A percentile compares a stretch with the other conserved stretches of the same genome.
Evolutionary conservation across 2,797 vertebrate species (phyloP).

Genomic region (Sebastes goodei): DNA sequence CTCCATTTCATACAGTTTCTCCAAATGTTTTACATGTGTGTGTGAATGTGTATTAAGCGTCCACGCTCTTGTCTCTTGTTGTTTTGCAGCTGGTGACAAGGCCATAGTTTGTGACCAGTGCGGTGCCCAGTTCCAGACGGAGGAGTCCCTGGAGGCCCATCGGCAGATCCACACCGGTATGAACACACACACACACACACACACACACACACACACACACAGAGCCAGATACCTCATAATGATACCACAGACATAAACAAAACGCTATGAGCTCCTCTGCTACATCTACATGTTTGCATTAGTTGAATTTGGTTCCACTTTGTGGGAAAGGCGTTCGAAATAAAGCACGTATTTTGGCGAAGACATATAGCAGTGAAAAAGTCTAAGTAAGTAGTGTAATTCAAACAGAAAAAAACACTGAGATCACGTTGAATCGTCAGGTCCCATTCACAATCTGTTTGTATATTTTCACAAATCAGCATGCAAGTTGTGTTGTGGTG

Average conservation of each 20-base stretch:
- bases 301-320: background rate
- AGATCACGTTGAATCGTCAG: background rate
- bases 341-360: background rate
- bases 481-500: background rate
- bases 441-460: constrained; percentile 2
- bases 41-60: background rate
- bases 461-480: constrained; percentile 12
- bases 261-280: constrained; percentile 9
- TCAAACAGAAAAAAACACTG: background rate
- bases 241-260: constrained; percentile 9
- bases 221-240: constrained; percentile 8
- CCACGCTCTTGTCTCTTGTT: constrained; percentile 44
- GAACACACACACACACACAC: constrained; percentile 42
- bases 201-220: constrained; percentile 6
- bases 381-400: background rate
- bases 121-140: constrained; percentile 96
- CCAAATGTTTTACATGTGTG: background rate
- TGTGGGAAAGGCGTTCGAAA: background rate
- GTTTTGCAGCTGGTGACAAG: constrained; percentile 91
- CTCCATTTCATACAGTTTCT: background rate
- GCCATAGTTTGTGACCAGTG: constrained; percentile 98
- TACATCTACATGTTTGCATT: background rate
- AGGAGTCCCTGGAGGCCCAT: constrained; percentile 95
- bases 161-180: constrained; percentile 95
- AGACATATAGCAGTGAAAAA: background rate